phyloP scores from a whole-genome alignment of 2,888 invertebrate species.

The Helleia helle region DNA sequence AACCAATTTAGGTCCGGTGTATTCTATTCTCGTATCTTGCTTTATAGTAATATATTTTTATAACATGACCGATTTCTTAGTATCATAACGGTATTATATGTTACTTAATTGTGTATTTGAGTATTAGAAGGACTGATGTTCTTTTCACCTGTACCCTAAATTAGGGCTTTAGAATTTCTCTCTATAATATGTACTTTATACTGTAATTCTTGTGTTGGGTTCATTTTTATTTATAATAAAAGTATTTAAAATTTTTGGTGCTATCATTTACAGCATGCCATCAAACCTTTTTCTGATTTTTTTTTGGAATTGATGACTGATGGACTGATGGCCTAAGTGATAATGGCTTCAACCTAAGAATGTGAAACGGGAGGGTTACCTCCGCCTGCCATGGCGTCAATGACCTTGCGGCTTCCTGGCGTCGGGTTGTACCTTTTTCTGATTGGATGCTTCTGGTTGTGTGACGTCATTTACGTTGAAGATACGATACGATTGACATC shows the following conservation, averaged over 20 bases:
- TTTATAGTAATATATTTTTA: slow-evolving; percentile 10
- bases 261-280: too few relatives aligned
- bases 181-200: slow-evolving; percentile 54
- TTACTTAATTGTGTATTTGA: slow-evolving; percentile 40
- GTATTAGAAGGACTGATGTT: slow-evolving; percentile 70
- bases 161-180: slow-evolving; percentile 69
- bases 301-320: too few relatives aligned
- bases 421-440: too few relatives aligned
- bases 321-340: too few relatives aligned
- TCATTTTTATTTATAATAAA: slow-evolving; percentile 64
- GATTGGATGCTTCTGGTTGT: too few relatives aligned
- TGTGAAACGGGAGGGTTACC: too few relatives aligned
- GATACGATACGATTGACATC: too few relatives aligned
- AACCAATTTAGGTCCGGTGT: slow-evolving; percentile 1
- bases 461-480: too few relatives aligned
- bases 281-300: too few relatives aligned
- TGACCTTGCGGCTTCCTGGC: too few relatives aligned
- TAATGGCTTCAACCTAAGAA: too few relatives aligned
- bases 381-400: too few relatives aligned
- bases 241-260: slow-evolving; percentile 62
- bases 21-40: slow-evolving; percentile 1
- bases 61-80: slow-evolving; percentile 4
- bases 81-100: slow-evolving; percentile 18
- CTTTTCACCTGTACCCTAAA: slow-evolving; percentile 73
- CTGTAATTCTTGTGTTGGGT: slow-evolving; percentile 69